phyloP scores from a whole-genome alignment of 2,888 invertebrate genomes.

The Drosophila paramelanica region DNA sequence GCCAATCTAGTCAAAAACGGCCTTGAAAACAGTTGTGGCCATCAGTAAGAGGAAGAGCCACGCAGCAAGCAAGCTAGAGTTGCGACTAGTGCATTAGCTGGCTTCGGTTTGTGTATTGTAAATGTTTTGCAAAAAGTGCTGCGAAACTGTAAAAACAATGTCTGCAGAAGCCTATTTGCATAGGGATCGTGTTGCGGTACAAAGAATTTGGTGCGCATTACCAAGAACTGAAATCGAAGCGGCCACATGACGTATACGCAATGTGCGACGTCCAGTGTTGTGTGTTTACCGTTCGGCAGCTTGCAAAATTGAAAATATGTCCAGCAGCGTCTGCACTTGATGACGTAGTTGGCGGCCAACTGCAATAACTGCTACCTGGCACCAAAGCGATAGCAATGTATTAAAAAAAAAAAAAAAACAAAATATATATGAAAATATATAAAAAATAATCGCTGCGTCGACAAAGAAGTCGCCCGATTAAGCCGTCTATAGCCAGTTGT shows the following conservation, averaged over 20 bases:
- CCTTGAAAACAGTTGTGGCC: conserved; percentile 54
- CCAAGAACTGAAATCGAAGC: conserved; percentile 53
- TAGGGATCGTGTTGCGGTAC: conserved; percentile 50
- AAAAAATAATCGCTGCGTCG: conserved; percentile 50
- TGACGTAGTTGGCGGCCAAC: conserved; percentile 66
- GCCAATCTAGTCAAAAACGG: conserved; percentile 42
- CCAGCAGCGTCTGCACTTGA: conserved; percentile 28
- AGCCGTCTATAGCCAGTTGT: conserved; percentile 31
- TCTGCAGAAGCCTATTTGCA: conserved; percentile 37
- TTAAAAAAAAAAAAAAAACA: conserved; percentile 20
- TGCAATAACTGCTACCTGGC: conserved; percentile 78
- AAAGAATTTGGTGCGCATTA: conserved; percentile 65
- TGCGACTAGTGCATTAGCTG: conserved; percentile 23
- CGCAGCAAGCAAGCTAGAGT: conserved; percentile 6
- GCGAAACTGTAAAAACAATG: conserved; percentile 42
- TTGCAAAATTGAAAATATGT: neutral
- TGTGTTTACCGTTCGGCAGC: neutral
- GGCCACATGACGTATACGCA: conserved; percentile 65
- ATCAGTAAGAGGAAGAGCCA: conserved; percentile 30
- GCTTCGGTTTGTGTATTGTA: neutral
- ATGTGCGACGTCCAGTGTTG: conserved; percentile 15
- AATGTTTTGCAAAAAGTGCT: neutral
- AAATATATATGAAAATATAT: conserved; percentile 11
- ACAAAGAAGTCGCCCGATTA: conserved; percentile 57
- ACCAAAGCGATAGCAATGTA: conserved; percentile 58